Conservation (phyloP, 1,140 invertebrate genomes). For the Planococcus citri region DNA sequence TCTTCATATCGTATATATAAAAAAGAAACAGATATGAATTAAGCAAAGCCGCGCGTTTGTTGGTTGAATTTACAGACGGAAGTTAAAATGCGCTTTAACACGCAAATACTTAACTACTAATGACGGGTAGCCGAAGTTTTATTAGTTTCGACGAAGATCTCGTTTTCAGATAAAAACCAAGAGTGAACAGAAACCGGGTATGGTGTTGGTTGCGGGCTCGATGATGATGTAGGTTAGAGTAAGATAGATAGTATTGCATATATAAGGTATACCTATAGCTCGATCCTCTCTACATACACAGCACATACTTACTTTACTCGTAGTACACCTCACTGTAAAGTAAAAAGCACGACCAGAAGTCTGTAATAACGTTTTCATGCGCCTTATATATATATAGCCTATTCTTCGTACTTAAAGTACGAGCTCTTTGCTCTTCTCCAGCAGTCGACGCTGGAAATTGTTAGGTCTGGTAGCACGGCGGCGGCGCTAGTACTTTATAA, state of each 20-base stretch:
- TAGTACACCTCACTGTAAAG: background rate
- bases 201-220: background rate
- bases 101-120: slow-evolving; percentile 16
- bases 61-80: slow-evolving; percentile 13
- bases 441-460: background rate
- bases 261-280: slow-evolving; percentile 1
- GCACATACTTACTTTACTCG: too few species aligned
- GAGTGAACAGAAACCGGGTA: slow-evolving; percentile 4
- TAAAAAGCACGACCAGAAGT: slow-evolving; percentile 18
- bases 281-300: too few species aligned
- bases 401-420: background rate
- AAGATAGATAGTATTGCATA: slow-evolving; percentile 9
- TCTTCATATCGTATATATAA: background rate
- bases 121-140: slow-evolving; percentile 19
- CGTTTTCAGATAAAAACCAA: slow-evolving; percentile 17
- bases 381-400: background rate
- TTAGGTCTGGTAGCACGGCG: slow-evolving; percentile 16
- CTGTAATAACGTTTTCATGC: slow-evolving; percentile 19
- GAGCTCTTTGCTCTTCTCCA: background rate
- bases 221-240: background rate
- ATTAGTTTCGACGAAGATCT: slow-evolving; percentile 17
- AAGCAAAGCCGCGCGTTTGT: background rate
- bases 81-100: slow-evolving; percentile 19
- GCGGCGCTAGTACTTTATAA: slow-evolving; percentile 16
- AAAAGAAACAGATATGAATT: background rate